phyloP scores from a whole-genome alignment of 1,140 invertebrate species.

The Dinoponera quadriceps region DNA sequence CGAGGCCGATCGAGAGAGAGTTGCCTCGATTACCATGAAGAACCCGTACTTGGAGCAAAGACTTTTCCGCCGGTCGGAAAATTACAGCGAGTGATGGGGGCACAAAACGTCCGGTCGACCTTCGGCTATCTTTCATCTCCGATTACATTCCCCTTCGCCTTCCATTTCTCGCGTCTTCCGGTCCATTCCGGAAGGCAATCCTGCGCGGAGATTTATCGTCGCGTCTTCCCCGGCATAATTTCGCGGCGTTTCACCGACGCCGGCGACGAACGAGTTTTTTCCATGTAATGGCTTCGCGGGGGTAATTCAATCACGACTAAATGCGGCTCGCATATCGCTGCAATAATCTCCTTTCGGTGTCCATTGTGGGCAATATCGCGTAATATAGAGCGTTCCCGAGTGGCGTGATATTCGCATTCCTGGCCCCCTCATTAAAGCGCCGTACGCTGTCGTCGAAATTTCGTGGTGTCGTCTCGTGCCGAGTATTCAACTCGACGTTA shows the following conservation, averaged over 20 bases:
- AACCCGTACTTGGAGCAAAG: constrained; percentile 17
- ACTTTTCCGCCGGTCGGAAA: constrained; percentile 19
- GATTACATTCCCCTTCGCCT: constrained; percentile 17
- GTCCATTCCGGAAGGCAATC: constrained; percentile 37
- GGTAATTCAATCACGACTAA: constrained; percentile 66
- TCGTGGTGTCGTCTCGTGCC: background rate
- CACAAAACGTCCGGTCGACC: constrained; percentile 34
- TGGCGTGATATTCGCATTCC: constrained; percentile 28
- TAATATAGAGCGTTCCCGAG: constrained; percentile 13
- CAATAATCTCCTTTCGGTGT: constrained; percentile 64
- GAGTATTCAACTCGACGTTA: background rate
- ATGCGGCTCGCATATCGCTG: constrained; percentile 46
- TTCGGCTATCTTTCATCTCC: constrained; percentile 50
- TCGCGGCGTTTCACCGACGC: background rate
- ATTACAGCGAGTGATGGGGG: constrained; percentile 34
- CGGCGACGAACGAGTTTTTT: constrained; percentile 22
- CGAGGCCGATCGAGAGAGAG: constrained; percentile 16
- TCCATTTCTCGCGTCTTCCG: constrained; percentile 22
- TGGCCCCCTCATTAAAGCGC: constrained; percentile 12
- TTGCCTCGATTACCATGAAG: constrained; percentile 41
- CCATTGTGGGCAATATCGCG: constrained; percentile 57
- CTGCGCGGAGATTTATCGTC: constrained; percentile 28
- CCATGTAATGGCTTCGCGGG: constrained; percentile 1
- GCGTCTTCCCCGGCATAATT: constrained; percentile 50
- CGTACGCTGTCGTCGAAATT: constrained; percentile 13